Conservation (phyloP, 2,113 vertebrate genomes). For the Petroica traversi region DNA sequence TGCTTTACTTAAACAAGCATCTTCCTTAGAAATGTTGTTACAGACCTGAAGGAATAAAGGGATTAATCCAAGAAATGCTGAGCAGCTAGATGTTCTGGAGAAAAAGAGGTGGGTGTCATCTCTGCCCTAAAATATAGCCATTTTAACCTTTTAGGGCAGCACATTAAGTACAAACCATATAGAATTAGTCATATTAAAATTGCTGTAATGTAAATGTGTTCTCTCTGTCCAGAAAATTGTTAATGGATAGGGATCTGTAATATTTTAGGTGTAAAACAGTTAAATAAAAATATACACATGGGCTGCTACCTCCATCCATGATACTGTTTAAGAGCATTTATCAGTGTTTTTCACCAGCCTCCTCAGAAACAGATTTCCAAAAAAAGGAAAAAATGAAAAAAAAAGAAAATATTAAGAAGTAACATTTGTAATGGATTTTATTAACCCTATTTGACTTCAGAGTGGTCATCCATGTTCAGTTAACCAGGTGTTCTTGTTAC, state of each 20-base stretch:
- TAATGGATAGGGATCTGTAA: not conserved
- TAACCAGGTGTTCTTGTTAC: not conserved
- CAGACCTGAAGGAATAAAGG: not conserved
- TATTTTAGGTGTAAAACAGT: not conserved
- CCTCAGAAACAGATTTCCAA: not conserved
- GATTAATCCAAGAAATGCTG: not conserved
- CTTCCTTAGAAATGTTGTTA: not conserved
- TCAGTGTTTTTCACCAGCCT: not conserved
- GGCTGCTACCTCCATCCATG: not conserved
- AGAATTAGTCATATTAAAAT: not conserved
- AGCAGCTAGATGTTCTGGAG: not conserved
- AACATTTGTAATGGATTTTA: not conserved
- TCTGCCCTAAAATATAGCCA: not conserved
- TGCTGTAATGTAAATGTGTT: not conserved
- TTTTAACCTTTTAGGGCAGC: not conserved
- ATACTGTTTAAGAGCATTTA: not conserved
- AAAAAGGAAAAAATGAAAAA: not conserved
- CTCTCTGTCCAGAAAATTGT: not conserved
- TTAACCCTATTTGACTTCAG: not conserved
- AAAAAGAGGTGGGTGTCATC: not conserved
- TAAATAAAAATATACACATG: not conserved
- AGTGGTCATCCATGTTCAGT: not conserved
- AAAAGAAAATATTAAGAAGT: not conserved
- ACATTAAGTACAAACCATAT: not conserved
- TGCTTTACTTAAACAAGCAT: not conserved